Evolutionary conservation across 2,797 vertebrate species (phyloP).

Genomic region (Muscicapa striata): DNA sequence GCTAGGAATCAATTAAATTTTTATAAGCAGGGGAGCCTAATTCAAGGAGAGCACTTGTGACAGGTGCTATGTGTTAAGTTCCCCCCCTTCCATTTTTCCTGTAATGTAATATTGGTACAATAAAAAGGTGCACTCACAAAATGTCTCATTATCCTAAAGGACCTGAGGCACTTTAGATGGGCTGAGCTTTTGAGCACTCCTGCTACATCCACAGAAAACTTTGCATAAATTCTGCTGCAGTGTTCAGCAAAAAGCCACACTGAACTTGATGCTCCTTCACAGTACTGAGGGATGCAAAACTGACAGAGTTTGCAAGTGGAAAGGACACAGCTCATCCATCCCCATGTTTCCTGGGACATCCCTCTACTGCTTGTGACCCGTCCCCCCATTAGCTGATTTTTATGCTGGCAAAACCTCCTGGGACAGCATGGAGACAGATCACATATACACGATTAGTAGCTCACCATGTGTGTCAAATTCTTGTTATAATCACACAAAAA

Average conservation of each 20-base stretch:
- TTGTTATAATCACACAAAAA: constrained; percentile 48
- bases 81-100: background rate
- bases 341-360: background rate
- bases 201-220: background rate
- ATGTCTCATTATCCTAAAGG: constrained; percentile 54
- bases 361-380: background rate
- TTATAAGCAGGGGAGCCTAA: constrained; percentile 67
- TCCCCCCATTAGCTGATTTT: constrained; percentile 22
- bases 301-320: fast-evolving
- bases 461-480: constrained; percentile 27
- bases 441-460: background rate
- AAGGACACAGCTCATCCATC: background rate
- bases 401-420: constrained; percentile 5
- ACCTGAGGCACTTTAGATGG: constrained; percentile 34
- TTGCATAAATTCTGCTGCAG: background rate
- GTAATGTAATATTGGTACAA: constrained; percentile 55
- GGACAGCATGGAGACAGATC: background rate
- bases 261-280: background rate
- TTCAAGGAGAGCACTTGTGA: constrained; percentile 71
- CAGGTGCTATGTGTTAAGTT: constrained; percentile 69
- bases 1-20: constrained; percentile 67
- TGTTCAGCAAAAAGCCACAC: background rate
- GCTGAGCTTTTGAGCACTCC: background rate
- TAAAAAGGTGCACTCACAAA: constrained; percentile 68
- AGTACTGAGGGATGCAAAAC: background rate